Evolutionary conservation across 2,797 vertebrate species (phyloP).

Genomic region (Anolis apletophallus): DNA sequence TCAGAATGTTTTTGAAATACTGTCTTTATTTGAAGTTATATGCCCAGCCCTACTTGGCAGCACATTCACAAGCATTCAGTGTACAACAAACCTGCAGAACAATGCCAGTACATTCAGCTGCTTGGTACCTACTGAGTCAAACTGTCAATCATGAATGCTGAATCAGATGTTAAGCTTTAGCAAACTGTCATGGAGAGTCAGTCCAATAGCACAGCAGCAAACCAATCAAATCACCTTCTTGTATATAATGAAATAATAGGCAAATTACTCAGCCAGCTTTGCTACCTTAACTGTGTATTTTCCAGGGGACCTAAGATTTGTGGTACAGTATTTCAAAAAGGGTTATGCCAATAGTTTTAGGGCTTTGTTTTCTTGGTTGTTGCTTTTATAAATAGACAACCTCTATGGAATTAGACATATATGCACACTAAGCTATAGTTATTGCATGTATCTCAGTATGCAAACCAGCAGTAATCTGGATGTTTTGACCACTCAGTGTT

Average conservation of each 20-base stretch:
- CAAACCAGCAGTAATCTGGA: not conserved
- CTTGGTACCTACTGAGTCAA: not conserved
- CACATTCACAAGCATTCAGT: not conserved
- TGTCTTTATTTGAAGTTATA: too few relatives aligned
- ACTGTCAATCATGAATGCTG: not conserved
- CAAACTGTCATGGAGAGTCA: not conserved
- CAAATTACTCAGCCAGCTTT: slow-evolving; percentile 2
- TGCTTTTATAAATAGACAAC: not conserved
- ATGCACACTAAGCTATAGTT: not conserved
- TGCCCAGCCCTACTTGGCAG: not conserved
- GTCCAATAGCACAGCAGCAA: not conserved
- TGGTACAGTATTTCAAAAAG: not conserved
- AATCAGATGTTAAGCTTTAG: slow-evolving; percentile 6
- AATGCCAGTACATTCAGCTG: not conserved
- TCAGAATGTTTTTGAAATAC: not conserved
- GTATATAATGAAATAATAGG: not conserved
- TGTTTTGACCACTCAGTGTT: slow-evolving; percentile 4
- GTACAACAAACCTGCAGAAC: not conserved
- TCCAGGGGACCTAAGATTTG: not conserved
- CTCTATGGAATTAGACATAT: slow-evolving; percentile 2
- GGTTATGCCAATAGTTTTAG: not conserved
- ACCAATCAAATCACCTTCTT: not conserved
- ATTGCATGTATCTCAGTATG: slow-evolving; percentile 11
- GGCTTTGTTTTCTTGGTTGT: not conserved
- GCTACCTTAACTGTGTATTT: not conserved